These are phyloP conservation scores for Peucedramus taeniatus DNA, from an alignment of 2,113 vertebrate species.

Conservation along the genomic window DNA sequence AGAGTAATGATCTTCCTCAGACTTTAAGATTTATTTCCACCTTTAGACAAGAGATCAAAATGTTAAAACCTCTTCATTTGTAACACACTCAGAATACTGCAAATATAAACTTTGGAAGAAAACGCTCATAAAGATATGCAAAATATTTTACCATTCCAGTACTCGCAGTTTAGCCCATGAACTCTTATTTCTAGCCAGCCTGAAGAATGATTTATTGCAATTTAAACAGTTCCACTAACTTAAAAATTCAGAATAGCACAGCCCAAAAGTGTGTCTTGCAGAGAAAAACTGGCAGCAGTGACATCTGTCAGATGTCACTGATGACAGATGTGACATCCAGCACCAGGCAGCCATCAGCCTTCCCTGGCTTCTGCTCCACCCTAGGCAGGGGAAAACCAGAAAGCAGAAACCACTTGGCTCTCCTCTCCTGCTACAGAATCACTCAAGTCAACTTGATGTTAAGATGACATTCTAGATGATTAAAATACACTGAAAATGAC, in stretches of 20 bases:
- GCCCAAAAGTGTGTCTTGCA: background rate
- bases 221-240: background rate
- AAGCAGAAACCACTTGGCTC: background rate
- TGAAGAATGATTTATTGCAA: background rate
- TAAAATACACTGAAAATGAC: background rate
- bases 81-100: background rate
- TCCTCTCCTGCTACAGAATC: background rate
- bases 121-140: constrained; percentile 1
- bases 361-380: background rate
- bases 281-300: background rate
- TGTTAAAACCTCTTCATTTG: background rate
- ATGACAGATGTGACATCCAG: background rate
- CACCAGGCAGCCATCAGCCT: background rate
- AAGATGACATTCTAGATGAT: background rate
- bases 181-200: background rate
- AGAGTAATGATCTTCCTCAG: background rate
- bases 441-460: background rate
- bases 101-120: background rate
- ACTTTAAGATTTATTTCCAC: background rate
- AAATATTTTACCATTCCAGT: background rate
- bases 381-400: background rate
- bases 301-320: background rate
- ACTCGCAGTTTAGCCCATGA: background rate
- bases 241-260: background rate
- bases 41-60: background rate